Conservation (phyloP, 2,888 invertebrate genomes). For the Micropterix aruncella region DNA sequence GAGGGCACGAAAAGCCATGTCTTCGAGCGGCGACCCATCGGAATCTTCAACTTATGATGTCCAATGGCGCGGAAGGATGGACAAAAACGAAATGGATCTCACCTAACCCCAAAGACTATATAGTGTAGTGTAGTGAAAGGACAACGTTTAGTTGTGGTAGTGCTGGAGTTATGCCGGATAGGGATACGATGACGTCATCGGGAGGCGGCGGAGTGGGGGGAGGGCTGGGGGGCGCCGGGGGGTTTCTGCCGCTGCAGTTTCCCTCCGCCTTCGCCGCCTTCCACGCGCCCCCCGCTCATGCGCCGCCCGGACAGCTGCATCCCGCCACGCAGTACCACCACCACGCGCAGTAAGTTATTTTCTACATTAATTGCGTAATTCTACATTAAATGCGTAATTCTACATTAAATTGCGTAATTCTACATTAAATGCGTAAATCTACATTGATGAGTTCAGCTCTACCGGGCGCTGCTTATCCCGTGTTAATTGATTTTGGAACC, state of each 20-base stretch:
- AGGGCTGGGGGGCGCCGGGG: slow-evolving; percentile 26
- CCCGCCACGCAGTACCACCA: slow-evolving; percentile 39
- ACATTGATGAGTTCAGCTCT: too few relatives aligned
- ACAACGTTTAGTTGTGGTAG: background rate
- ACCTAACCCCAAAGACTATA: background rate
- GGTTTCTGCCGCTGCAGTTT: slow-evolving; percentile 42
- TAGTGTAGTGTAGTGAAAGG: background rate
- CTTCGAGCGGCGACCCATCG: too few relatives aligned
- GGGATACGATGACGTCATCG: slow-evolving; percentile 35
- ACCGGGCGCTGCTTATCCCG: too few relatives aligned
- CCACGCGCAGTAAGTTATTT: slow-evolving; percentile 32
- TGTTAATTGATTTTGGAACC: too few relatives aligned
- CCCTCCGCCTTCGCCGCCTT: slow-evolving; percentile 45
- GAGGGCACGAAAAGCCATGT: too few relatives aligned
- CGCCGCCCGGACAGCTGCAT: slow-evolving; percentile 39
- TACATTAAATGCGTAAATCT: too few relatives aligned
- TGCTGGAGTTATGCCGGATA: slow-evolving; percentile 29
- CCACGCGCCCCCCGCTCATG: slow-evolving; percentile 47
- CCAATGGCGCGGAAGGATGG: background rate
- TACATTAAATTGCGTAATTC: too few relatives aligned
- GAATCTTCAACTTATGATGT: too few relatives aligned
- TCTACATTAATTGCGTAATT: too few relatives aligned
- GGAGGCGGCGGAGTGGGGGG: slow-evolving; percentile 38
- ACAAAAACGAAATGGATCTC: background rate
- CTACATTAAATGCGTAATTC: too few relatives aligned